Conservation (phyloP, 2,797 vertebrate genomes). For the Myoxocephalus aenaeus region DNA sequence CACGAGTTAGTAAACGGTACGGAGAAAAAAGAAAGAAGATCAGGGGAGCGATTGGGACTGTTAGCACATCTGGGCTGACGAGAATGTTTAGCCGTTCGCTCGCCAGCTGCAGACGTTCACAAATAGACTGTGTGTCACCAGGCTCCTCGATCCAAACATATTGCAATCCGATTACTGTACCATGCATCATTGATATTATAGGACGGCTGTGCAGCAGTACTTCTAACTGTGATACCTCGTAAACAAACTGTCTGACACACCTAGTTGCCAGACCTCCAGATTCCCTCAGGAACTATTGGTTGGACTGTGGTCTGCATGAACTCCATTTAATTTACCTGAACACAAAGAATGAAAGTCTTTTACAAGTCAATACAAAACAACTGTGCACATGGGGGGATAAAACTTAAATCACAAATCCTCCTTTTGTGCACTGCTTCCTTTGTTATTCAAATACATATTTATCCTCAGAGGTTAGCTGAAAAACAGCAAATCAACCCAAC, state of each 20-base stretch:
- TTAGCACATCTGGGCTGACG: too few relatives aligned
- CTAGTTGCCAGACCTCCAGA: neutral
- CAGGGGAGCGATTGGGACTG: too few relatives aligned
- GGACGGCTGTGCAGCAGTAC: neutral
- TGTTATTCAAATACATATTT: slow-evolving; percentile 8
- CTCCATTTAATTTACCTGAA: slow-evolving; percentile 14
- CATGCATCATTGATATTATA: neutral
- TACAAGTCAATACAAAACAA: neutral
- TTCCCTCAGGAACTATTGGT: slow-evolving; percentile 5
- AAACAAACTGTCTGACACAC: neutral
- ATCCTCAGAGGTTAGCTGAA: neutral
- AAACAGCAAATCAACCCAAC: slow-evolving; percentile 6
- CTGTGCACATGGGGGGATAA: neutral
- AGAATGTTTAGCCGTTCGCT: too few relatives aligned
- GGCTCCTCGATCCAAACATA: neutral
- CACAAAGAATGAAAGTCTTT: slow-evolving; percentile 11
- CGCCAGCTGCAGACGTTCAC: too few relatives aligned
- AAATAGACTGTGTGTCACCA: too few relatives aligned
- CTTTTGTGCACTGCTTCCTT: slow-evolving; percentile 8
- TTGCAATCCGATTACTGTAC: neutral
- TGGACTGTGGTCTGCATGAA: neutral
- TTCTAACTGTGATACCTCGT: neutral
- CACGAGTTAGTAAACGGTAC: too few relatives aligned
- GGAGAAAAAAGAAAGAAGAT: too few relatives aligned
- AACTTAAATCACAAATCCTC: slow-evolving; percentile 1